Evolutionary conservation across 2,113 vertebrate genomes (phyloP).

Genomic region (Oncorhynchus tshawytscha): DNA sequence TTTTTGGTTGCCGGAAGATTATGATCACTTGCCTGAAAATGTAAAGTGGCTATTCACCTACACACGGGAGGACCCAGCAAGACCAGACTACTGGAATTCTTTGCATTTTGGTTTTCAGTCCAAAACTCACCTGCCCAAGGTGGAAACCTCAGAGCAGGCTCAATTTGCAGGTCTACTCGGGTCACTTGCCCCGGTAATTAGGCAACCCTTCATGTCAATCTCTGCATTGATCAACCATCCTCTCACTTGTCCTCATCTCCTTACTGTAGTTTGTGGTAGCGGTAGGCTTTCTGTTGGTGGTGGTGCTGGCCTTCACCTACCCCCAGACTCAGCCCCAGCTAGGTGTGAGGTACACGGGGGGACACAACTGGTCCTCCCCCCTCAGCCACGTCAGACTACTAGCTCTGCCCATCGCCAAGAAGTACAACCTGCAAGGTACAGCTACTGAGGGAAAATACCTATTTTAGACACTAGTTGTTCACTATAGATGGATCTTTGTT

Average conservation of each 20-base stretch:
- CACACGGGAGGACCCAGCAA: no score
- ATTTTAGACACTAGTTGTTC: neutral
- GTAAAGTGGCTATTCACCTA: no score
- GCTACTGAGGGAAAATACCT: neutral
- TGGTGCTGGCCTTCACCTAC: conserved; percentile 82
- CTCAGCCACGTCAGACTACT: conserved; percentile 86
- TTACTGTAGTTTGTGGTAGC: conserved; percentile 76
- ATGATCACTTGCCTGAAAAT: no score
- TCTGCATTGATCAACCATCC: no score
- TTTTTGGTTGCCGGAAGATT: no score
- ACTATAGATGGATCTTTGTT: neutral
- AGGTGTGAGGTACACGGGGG: conserved; percentile 73
- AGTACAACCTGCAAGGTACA: conserved; percentile 87
- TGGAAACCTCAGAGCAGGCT: no score
- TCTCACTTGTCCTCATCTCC: conserved; percentile 14
- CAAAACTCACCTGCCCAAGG: no score
- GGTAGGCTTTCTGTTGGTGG: conserved; percentile 80
- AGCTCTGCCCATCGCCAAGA: conserved; percentile 90
- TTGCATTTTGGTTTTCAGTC: no score
- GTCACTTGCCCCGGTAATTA: no score
- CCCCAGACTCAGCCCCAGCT: conserved; percentile 76
- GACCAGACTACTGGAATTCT: no score
- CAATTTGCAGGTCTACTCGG: no score
- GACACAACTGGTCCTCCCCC: conserved; percentile 84
- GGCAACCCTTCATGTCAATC: no score